phyloP scores from a whole-genome alignment of 2,888 invertebrate species.

The Acholoe squamosa region DNA sequence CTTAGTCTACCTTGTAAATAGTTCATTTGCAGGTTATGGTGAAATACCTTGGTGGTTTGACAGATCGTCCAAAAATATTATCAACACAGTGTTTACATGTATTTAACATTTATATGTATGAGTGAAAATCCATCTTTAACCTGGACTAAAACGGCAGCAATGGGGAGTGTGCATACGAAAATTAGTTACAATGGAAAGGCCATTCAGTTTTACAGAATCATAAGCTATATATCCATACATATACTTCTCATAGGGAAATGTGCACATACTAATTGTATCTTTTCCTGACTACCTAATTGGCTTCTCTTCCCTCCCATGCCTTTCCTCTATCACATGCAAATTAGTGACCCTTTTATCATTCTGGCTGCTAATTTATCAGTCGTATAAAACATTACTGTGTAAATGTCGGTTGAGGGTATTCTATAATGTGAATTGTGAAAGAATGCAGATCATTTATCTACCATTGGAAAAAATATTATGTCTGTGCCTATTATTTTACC shows the following conservation, averaged over 20 bases:
- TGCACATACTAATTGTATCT: neutral
- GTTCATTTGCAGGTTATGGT: constrained; percentile 37
- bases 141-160: neutral
- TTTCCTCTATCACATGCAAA: neutral
- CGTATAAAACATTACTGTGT: neutral
- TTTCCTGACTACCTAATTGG: neutral
- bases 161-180: neutral
- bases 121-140: constrained; percentile 18
- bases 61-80: neutral
- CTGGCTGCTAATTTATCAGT: neutral
- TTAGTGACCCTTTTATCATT: neutral
- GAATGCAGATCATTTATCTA: neutral
- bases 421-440: neutral
- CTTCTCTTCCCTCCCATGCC: neutral
- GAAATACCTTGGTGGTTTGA: neutral
- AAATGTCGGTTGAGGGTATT: constrained; percentile 22
- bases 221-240: neutral
- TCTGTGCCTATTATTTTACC: neutral
- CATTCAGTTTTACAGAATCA: neutral
- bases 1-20: constrained; percentile 43
- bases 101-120: constrained; percentile 37
- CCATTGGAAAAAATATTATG: neutral
- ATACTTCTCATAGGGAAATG: neutral
- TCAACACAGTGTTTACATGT: neutral
- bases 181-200: neutral